phyloP scores from a whole-genome alignment of 2,113 vertebrate species.

The Bujurquina vittata region DNA sequence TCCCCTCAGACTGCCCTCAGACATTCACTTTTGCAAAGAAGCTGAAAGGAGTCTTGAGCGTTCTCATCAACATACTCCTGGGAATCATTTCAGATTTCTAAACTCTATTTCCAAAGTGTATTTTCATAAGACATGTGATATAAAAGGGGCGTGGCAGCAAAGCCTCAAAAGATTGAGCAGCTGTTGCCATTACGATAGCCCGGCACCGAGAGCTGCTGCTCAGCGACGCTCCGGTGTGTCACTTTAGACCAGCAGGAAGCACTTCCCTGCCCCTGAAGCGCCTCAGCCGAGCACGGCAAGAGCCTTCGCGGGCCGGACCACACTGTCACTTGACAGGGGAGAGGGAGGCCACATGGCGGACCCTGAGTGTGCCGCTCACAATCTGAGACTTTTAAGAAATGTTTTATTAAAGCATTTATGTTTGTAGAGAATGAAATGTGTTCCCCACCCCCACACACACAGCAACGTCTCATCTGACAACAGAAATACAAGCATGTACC shows the following conservation, averaged over 20 bases:
- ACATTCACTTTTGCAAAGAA: conserved; percentile 49
- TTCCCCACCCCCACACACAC: conserved; percentile 27
- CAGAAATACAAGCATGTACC: conserved; percentile 46
- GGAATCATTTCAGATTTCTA: conserved; percentile 53
- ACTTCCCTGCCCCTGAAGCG: conserved; percentile 49
- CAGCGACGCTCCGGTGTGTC: conserved; percentile 48
- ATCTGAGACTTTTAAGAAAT: conserved; percentile 55
- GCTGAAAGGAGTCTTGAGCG: conserved; percentile 42
- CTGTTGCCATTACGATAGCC: conserved; percentile 42
- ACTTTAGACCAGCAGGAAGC: conserved; percentile 71
- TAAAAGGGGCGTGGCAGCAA: conserved; percentile 42
- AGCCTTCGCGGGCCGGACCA: conserved; percentile 41
- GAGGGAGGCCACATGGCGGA: conserved; percentile 42
- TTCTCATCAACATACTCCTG: conserved; percentile 2
- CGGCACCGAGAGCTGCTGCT: conserved; percentile 45
- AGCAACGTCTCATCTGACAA: conserved; percentile 60
- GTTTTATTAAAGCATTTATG: conserved; percentile 70
- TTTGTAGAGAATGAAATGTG: conserved; percentile 62
- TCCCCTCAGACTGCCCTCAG: conserved; percentile 30
- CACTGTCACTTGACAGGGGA: conserved; percentile 42
- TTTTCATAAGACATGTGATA: conserved; percentile 32
- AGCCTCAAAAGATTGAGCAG: conserved; percentile 40
- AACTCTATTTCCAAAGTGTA: conserved; percentile 71
- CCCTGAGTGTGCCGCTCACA: conserved; percentile 45
- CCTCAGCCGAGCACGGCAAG: conserved; percentile 16